Base-by-base conservation (phyloP, 2,888 invertebrate species). In the Hetaerina titia region DNA sequence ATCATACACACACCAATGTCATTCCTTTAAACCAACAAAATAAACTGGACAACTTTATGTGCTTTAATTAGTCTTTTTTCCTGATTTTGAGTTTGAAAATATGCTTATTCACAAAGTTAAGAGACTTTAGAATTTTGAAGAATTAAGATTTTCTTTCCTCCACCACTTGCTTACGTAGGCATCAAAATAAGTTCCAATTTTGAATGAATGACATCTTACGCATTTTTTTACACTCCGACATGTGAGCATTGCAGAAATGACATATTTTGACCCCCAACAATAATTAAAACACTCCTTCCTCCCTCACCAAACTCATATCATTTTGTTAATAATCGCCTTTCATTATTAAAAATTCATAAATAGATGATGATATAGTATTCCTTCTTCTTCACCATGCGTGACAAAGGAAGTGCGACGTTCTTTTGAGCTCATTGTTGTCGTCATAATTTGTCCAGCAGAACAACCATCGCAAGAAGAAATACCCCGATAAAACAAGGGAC, bases 171-270 rank as follows among this genome's bases (percentile, higher is more conserved):
- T 56, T 90, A 45, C 7, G 45, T 64, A 92, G 92, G 69, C 69
- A 69, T 64, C 69, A 92, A 92, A 81, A 31, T 31, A 81, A 13
- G 13, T 15, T 6, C 31, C 31, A 81, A 81, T 81, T 81, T 81
- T 31, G 81, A 15, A 31, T 31, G 81, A 31, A 81, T 81, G 31
- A 81, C 81, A 81, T 81, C 31, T 31, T 81, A 81, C 81, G 31
- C 81, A 81, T 60, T 15, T 81, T 31, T 31, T 81, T 15, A 81
- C 81, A 81, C 31, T 81, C n/a, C 13, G 22, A 31, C 25, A 81
- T 81, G 81, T 90, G 69, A 92, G 92, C 64, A 69, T 25, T 31
- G 15, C 81, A 92, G 92, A 69, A 92, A 92, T 92, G 92, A 92
- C 92, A 74, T 92, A 56, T 69, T 56, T 92, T 64, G 92, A 81